These are phyloP conservation scores for Beris morrisii DNA, from an alignment of 2,888 invertebrate genomes.

Conservation along the genomic window DNA sequence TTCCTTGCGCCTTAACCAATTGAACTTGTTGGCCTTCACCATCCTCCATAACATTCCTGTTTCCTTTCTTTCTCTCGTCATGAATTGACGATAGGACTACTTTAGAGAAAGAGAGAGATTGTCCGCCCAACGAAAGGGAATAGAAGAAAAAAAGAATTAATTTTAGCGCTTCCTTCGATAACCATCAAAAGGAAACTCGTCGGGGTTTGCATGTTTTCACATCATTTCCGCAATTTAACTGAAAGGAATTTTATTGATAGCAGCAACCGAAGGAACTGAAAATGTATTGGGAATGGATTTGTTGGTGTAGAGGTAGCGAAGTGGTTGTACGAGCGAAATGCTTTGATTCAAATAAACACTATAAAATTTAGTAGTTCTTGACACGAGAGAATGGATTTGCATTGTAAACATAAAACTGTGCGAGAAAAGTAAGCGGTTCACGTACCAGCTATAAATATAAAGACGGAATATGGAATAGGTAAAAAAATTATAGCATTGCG, in stretches of 20 bases:
- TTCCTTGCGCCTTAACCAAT: too few species aligned
- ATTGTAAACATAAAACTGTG: background rate
- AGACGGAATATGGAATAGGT: too few species aligned
- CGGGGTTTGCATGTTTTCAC: constrained; percentile 25
- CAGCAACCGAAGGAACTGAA: constrained; percentile 11
- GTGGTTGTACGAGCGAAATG: background rate
- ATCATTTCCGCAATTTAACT: constrained; percentile 31
- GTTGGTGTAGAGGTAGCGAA: background rate
- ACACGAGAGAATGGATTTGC: constrained; percentile 5
- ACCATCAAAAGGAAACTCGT: constrained; percentile 5
- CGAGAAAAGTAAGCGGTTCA: too few species aligned
- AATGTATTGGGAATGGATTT: background rate
- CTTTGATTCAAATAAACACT: background rate
- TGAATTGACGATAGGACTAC: background rate
- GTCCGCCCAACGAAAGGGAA: background rate
- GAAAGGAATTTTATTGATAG: constrained; percentile 30
- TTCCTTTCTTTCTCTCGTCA: background rate
- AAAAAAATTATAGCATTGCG: too few species aligned
- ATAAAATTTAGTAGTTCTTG: background rate
- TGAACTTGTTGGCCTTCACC: too few species aligned
- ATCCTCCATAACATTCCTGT: background rate
- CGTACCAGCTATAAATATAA: too few species aligned
- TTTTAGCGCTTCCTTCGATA: constrained; percentile 4
- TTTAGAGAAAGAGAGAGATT: background rate
- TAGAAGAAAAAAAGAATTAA: background rate